These are phyloP conservation scores for Diadumene lineata DNA, from an alignment of 92 coral and sea anemone species.

Conservation along the genomic window DNA sequence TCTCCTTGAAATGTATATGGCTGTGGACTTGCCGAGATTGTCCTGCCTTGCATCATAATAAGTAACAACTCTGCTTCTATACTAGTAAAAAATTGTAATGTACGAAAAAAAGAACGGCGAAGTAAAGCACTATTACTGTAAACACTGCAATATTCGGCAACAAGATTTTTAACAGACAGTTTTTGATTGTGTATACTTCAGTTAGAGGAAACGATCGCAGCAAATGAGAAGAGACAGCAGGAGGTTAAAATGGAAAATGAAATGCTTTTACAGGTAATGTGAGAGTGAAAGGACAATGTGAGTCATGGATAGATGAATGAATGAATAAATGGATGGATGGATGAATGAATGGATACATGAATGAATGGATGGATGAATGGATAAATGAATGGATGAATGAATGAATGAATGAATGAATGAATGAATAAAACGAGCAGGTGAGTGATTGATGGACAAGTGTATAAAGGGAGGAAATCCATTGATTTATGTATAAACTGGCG, in stretches of 20 bases:
- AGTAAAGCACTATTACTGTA: too few relatives aligned
- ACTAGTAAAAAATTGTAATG: too few relatives aligned
- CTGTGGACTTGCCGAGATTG: too few relatives aligned
- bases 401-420: not conserved
- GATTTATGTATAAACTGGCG: not conserved
- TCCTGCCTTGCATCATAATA: too few relatives aligned
- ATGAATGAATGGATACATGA: not conserved
- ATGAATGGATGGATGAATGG: not conserved
- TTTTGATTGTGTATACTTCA: conserved; percentile 15
- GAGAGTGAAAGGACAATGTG: too few relatives aligned
- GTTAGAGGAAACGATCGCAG: conserved; percentile 73
- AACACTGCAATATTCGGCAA: too few relatives aligned
- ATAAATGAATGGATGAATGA: not conserved
- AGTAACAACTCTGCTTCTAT: too few relatives aligned
- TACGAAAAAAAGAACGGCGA: too few relatives aligned
- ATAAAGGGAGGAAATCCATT: not conserved
- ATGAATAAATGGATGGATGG: not conserved
- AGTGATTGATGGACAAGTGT: not conserved
- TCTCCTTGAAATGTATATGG: too few relatives aligned
- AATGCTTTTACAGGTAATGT: conserved; percentile 73
- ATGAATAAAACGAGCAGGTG: not conserved
- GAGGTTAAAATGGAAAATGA: conserved; percentile 78
- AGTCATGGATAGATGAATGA: not conserved
- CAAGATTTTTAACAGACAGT: too few relatives aligned
- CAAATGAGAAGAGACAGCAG: conserved; percentile 51